These are phyloP conservation scores for Rhinoptilus africanus DNA, from an alignment of 2,113 vertebrate genomes.

Conservation along the genomic window DNA sequence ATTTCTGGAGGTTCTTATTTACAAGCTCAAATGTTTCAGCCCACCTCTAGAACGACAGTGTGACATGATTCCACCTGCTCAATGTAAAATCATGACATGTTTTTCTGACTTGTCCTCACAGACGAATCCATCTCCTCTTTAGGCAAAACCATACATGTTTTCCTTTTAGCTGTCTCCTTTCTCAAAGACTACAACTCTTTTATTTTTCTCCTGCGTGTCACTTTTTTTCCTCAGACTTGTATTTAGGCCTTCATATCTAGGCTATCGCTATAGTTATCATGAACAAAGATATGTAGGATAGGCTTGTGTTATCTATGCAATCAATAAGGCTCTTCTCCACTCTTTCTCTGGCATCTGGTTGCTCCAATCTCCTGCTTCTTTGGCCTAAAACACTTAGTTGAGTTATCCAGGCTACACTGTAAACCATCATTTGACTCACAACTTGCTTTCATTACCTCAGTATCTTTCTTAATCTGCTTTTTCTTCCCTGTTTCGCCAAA, in stretches of 20 bases:
- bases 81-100: background rate
- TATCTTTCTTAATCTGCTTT: background rate
- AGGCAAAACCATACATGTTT: background rate
- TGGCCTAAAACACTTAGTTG: background rate
- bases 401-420: background rate
- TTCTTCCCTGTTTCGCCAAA: background rate
- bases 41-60: background rate
- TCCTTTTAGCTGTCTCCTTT: background rate
- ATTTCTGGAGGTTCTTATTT: background rate
- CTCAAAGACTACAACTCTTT: background rate
- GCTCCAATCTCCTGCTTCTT: background rate
- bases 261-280: background rate
- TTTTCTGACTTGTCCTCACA: background rate
- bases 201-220: background rate
- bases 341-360: background rate
- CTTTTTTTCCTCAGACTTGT: background rate
- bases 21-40: background rate
- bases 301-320: background rate
- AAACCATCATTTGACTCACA: background rate
- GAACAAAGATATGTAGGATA: background rate
- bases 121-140: background rate
- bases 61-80: conserved; percentile 14
- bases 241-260: background rate
- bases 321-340: background rate
- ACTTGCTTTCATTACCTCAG: background rate